These are phyloP conservation scores for Paramacrobiotus metropolitanus DNA, from an alignment of 1,140 invertebrate genomes.

Conservation along the genomic window DNA sequence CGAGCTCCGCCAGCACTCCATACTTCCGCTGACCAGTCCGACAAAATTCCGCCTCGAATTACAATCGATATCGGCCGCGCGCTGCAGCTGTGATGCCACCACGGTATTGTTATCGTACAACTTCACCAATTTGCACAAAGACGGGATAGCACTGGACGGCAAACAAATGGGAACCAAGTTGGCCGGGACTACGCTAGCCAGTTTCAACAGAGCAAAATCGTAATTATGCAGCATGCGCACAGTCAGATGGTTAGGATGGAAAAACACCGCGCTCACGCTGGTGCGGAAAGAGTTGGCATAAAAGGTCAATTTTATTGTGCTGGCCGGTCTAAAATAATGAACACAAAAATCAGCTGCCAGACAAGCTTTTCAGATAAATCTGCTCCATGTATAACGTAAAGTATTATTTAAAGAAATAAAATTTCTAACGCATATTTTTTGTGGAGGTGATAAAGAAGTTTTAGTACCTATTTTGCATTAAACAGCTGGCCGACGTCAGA, in stretches of 20 bases:
- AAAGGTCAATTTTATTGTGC: neutral
- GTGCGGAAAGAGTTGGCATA: neutral
- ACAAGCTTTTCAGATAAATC: too few relatives aligned
- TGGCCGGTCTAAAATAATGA: too few relatives aligned
- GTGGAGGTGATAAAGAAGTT: too few relatives aligned
- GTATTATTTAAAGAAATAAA: too few relatives aligned
- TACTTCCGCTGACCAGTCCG: neutral
- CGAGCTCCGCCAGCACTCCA: neutral
- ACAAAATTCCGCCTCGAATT: neutral
- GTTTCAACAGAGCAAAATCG: neutral
- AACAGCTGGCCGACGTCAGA: neutral
- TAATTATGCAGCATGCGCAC: neutral
- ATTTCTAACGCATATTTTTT: too few relatives aligned
- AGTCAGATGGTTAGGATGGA: neutral
- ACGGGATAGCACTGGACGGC: neutral
- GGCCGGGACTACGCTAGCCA: neutral
- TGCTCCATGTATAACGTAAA: too few relatives aligned
- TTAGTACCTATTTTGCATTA: neutral
- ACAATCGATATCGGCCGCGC: neutral
- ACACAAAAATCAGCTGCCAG: too few relatives aligned
- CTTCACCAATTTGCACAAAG: neutral
- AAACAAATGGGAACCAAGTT: neutral
- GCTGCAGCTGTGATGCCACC: neutral
- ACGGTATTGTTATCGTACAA: neutral
- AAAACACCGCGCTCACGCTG: neutral